phyloP scores from a whole-genome alignment of 2,888 invertebrate genomes.

The Drosophila kuntzei region DNA sequence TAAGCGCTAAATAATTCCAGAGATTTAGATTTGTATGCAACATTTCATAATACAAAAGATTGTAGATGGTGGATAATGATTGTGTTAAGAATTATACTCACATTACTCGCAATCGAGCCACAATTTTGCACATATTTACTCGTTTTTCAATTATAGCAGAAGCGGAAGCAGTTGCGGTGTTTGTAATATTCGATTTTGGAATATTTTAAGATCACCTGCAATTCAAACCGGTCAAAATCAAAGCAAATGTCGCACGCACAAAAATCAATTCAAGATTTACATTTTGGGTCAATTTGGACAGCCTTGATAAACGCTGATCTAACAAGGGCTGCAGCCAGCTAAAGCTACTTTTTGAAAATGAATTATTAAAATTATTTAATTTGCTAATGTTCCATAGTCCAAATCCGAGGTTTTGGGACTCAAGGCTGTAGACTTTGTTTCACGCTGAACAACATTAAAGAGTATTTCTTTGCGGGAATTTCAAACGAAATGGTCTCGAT shows the following conservation, averaged over 20 bases:
- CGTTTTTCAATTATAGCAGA: neutral
- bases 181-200: neutral
- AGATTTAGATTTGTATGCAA: neutral
- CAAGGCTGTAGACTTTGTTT: too few relatives aligned
- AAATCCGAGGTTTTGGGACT: too few relatives aligned
- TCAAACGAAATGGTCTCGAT: too few relatives aligned
- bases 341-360: neutral
- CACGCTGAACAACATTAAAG: too few relatives aligned
- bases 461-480: too few relatives aligned
- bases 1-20: conserved; percentile 16
- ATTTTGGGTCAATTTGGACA: conserved; percentile 78
- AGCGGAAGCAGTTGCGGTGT: conserved; percentile 52
- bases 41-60: neutral
- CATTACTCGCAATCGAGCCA: neutral
- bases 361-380: neutral
- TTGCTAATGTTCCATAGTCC: neutral
- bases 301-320: conserved; percentile 10
- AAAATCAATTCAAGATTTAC: conserved; percentile 63
- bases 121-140: neutral
- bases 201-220: conserved; percentile 3
- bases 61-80: neutral
- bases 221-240: conserved; percentile 9
- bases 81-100: neutral
- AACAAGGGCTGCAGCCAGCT: conserved; percentile 22
- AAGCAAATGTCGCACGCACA: conserved; percentile 13